Evolutionary conservation across 2,888 invertebrate genomes (phyloP).

Genomic region (Pyrrhosoma nymphula): DNA sequence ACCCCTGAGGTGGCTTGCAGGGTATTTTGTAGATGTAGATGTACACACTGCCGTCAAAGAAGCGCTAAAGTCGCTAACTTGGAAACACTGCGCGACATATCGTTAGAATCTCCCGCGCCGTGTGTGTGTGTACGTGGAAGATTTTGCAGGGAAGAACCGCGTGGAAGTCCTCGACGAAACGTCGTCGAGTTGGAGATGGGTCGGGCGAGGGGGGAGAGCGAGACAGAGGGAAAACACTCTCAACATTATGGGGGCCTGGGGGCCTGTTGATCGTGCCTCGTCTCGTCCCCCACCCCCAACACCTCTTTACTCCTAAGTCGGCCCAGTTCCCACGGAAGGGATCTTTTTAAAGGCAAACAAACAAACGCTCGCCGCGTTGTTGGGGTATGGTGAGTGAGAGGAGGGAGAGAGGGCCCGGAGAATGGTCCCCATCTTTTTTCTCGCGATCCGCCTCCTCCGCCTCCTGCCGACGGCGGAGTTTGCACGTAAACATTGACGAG

Average conservation of each 20-base stretch:
- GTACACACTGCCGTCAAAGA: no score
- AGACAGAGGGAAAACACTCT: not conserved
- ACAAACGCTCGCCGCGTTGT: not conserved
- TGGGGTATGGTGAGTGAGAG: not conserved
- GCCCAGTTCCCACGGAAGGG: conserved; percentile 21
- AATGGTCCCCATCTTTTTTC: conserved; percentile 12
- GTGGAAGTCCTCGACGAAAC: not conserved
- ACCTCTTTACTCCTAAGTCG: not conserved
- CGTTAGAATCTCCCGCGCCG: no score
- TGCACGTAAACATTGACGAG: not conserved
- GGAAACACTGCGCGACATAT: no score
- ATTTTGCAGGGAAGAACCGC: not conserved
- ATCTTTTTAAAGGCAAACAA: conserved; percentile 36
- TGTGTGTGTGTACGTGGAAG: no score
- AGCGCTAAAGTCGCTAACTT: no score
- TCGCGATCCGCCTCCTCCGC: not conserved
- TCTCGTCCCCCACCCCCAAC: not conserved
- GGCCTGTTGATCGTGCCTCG: conserved; percentile 13
- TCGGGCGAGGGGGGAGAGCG: not conserved
- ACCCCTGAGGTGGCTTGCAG: no score
- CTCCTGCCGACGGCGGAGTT: not conserved
- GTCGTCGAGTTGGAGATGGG: not conserved
- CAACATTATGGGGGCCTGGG: not conserved
- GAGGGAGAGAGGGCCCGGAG: not conserved
- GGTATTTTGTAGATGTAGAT: no score